Evolutionary conservation across 2,888 invertebrate species (phyloP), one percentile per base, ranked within the genome.

Genomic region (Panopea generosa): DNA sequence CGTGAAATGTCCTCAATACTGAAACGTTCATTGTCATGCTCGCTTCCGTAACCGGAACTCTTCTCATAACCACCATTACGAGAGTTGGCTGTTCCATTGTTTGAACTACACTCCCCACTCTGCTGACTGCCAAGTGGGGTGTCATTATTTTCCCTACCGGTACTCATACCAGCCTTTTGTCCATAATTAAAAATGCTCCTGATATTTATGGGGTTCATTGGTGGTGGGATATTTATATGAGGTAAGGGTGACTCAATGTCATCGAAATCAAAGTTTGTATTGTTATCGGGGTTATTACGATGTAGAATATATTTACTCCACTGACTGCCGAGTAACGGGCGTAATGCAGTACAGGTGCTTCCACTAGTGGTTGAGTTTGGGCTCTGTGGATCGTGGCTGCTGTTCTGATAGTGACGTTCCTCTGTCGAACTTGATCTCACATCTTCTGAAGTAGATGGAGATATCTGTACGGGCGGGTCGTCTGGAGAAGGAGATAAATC

Each of bases 11-110:
- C 88, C 18, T 89, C 90, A 38, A 85, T 83, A 70, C 88, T 89
- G 53, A 86, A 86, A 38, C 86, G 71, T 57, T 89, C 90, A 9
- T 84, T 84, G 62, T 90, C 90, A 74, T 88, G 88, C 60, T 89
- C 90, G 79, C 90, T 90, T 26, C 89, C 89, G 57, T 90, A 90
- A 16, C 90, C 90, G 2, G 90, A 90, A 74, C 89, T 89, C 66
- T 90, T 90, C 65, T 90, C 90, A 53, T 85, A 88, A 2, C 52
- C 14, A 20, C n/a, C 14, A 66, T 78, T 80, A 2, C 86, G 56
- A 24, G 86, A 88, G 73, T 87, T 88, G 9, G 83, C 82, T 20
- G 88, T 89, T 18, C 88, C 90, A 62, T 85, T 86, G 20, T 80
- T 84, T 43, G 88, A 88, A 65, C 83, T 74, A 70, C 79, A 84